phyloP scores from a whole-genome alignment of 2,113 vertebrate species.

The Crypturellus undulatus region DNA sequence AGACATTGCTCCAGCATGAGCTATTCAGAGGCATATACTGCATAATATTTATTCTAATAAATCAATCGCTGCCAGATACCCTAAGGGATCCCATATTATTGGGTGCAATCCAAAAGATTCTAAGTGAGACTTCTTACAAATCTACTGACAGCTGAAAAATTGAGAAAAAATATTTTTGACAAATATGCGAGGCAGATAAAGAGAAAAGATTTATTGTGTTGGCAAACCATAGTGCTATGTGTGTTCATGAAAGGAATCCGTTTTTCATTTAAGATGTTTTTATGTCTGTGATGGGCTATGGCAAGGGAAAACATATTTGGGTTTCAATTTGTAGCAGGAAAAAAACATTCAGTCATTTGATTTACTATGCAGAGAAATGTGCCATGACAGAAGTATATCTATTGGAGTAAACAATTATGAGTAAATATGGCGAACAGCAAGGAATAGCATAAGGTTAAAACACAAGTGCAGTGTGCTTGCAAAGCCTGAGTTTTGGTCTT shows the following conservation, averaged over 20 bases:
- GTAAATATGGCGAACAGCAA: background rate
- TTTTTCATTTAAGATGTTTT: background rate
- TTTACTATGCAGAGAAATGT: background rate
- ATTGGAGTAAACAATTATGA: background rate
- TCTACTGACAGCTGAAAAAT: background rate
- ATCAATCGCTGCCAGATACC: conserved; percentile 15
- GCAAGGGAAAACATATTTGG: background rate
- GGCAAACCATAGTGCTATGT: background rate
- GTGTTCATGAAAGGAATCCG: background rate
- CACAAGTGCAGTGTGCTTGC: background rate
- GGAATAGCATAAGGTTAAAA: background rate
- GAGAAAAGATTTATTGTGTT: conserved; percentile 1
- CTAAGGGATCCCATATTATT: conserved; percentile 4
- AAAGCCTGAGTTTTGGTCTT: background rate
- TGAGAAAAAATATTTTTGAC: background rate
- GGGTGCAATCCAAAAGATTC: conserved; percentile 30
- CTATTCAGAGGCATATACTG: conserved; percentile 26
- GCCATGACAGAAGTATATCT: background rate
- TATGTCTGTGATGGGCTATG: background rate
- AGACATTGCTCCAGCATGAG: background rate
- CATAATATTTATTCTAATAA: conserved; percentile 60
- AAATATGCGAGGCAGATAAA: background rate
- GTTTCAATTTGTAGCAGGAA: background rate
- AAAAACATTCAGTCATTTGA: background rate
- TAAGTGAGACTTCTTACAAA: conserved; percentile 6